Evolutionary conservation across 2,113 vertebrate species (phyloP).

Genomic region (Puma concolor): DNA sequence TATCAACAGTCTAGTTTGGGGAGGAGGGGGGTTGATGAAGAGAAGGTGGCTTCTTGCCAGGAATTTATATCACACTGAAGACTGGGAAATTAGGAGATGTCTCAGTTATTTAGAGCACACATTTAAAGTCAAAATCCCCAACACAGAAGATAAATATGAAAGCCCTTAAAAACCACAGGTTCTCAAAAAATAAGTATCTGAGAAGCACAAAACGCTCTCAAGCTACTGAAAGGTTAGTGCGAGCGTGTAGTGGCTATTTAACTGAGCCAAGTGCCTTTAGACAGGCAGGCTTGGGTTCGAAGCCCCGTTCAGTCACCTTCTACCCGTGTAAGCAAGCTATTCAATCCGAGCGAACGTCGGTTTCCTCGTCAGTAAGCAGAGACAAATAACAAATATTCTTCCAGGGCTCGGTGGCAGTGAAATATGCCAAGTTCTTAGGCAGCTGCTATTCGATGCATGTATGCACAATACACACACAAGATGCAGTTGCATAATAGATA

Average conservation of each 20-base stretch:
- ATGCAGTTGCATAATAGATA: background rate
- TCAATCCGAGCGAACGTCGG: background rate
- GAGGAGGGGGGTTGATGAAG: too few species aligned
- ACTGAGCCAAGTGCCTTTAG: background rate
- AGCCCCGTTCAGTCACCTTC: background rate
- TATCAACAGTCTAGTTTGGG: background rate
- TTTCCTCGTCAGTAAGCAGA: background rate
- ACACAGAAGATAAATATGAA: background rate
- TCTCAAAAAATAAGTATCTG: background rate
- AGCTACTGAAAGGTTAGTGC: background rate
- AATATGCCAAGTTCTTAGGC: background rate
- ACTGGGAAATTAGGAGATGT: slow-evolving; percentile 17
- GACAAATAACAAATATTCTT: background rate
- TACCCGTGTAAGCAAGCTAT: background rate
- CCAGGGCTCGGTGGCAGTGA: background rate
- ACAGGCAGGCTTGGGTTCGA: background rate
- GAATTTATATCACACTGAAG: background rate
- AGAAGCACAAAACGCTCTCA: background rate
- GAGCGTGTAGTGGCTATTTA: background rate
- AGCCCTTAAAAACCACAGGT: background rate
- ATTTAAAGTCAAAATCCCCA: background rate
- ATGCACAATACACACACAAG: background rate
- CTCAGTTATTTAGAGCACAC: background rate
- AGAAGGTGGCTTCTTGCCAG: slow-evolving; percentile 39
- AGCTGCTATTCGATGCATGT: background rate